Conservation (phyloP, 2,113 vertebrate species). For the Theristicus caerulescens region DNA sequence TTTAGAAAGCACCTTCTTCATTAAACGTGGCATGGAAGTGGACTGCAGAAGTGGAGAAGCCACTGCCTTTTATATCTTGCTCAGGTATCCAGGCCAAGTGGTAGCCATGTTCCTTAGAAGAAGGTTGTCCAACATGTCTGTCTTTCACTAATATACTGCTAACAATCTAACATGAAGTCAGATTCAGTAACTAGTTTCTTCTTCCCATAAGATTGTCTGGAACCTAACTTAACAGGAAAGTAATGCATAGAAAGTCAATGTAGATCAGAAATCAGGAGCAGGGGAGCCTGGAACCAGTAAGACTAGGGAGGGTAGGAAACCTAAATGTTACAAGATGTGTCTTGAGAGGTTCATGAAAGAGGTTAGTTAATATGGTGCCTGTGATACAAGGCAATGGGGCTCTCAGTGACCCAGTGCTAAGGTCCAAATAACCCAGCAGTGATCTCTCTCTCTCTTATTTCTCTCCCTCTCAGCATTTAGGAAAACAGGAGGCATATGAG, state of each 20-base stretch:
- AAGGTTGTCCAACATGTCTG: neutral
- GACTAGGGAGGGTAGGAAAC: neutral
- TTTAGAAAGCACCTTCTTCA: neutral
- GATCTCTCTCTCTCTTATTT: neutral
- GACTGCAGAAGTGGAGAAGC: neutral
- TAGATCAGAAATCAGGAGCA: neutral
- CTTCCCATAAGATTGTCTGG: neutral
- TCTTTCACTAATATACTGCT: neutral
- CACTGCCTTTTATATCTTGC: neutral
- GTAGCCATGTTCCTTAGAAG: neutral
- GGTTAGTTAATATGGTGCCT: neutral
- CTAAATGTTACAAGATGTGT: neutral
- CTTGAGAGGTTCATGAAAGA: neutral
- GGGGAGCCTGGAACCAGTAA: neutral
- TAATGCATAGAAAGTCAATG: neutral
- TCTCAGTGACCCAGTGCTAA: neutral
- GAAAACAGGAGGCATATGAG: neutral
- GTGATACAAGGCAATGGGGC: neutral
- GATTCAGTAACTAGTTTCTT: neutral
- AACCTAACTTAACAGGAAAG: neutral
- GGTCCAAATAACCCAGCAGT: neutral
- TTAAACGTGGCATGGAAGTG: neutral
- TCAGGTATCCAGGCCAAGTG: neutral
- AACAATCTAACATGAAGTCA: neutral
- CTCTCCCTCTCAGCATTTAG: neutral